These are phyloP conservation scores for Melanotaenia pygmaea DNA, from an alignment of 2,797 vertebrate genomes.

Conservation along the genomic window DNA sequence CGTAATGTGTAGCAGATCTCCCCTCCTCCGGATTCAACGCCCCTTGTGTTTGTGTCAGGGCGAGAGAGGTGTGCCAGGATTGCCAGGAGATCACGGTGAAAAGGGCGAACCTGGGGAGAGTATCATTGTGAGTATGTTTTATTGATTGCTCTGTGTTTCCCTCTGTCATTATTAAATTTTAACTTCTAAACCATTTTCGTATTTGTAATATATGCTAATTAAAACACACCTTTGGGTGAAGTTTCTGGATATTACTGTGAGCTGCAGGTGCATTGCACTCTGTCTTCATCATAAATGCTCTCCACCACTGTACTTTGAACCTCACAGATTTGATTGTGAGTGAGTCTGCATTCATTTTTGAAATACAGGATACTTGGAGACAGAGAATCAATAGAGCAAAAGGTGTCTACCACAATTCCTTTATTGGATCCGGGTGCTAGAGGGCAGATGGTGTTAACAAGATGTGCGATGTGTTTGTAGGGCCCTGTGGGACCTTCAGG, in stretches of 20 bases:
- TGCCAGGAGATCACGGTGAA: constrained; percentile 92
- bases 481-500: constrained; percentile 89
- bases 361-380: constrained; percentile 65
- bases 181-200: constrained; percentile 10
- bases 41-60: constrained; percentile 82
- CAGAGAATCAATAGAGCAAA: constrained; percentile 77
- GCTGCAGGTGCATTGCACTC: constrained; percentile 4
- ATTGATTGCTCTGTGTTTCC: constrained; percentile 37
- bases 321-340: constrained; percentile 60
- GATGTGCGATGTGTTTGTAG: constrained; percentile 83
- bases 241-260: constrained; percentile 25
- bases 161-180: constrained; percentile 47
- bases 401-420: constrained; percentile 74
- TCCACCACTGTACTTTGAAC: constrained; percentile 32
- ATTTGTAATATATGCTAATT: constrained; percentile 26
- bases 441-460: constrained; percentile 76
- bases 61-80: constrained; percentile 93
- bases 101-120: constrained; percentile 88
- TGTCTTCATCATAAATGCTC: constrained; percentile 37
- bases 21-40: constrained; percentile 32
- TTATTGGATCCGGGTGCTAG: constrained; percentile 73
- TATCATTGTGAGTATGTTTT: constrained; percentile 85
- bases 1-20: constrained; percentile 31
- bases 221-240: constrained; percentile 32
- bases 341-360: constrained; percentile 67